phyloP scores from a whole-genome alignment of 2,113 vertebrate genomes.

The Spea multiplicata region DNA sequence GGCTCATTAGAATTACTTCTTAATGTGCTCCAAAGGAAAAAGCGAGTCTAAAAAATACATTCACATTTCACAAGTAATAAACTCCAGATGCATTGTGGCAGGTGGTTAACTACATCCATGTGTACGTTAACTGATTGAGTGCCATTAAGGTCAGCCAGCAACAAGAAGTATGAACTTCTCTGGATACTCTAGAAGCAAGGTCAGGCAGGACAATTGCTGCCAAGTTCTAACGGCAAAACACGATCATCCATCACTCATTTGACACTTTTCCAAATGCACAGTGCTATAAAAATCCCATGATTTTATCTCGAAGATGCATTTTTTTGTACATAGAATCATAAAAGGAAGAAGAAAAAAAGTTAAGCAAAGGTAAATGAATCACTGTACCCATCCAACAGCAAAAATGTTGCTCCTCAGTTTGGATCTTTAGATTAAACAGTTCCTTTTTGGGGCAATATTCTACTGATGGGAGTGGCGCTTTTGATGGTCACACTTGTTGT shows the following conservation, averaged over 20 bases:
- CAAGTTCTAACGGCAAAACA: background rate
- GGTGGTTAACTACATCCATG: background rate
- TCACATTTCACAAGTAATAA: too few relatives aligned
- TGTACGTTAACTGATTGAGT: background rate
- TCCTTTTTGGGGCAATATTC: background rate
- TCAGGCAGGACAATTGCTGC: slow-evolving; percentile 13
- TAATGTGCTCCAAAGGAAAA: too few relatives aligned
- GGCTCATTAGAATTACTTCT: too few relatives aligned
- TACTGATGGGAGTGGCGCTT: too few relatives aligned
- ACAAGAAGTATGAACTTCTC: background rate
- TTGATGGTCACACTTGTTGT: too few relatives aligned
- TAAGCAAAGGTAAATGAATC: background rate
- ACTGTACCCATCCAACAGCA: background rate
- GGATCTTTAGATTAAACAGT: background rate
- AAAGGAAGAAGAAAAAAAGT: background rate
- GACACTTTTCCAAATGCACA: slow-evolving; percentile 4
- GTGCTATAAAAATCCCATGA: background rate
- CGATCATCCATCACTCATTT: slow-evolving; percentile 14
- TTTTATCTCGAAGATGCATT: background rate
- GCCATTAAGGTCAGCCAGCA: background rate
- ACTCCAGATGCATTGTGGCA: too few relatives aligned
- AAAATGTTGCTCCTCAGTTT: background rate
- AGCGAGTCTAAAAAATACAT: too few relatives aligned
- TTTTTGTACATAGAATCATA: background rate
- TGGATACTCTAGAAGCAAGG: background rate